A percentile compares a stretch with the other conserved stretches of the same genome.
Conservation (phyloP, 2,888 invertebrate genomes). For the Trachelus stipa region DNA sequence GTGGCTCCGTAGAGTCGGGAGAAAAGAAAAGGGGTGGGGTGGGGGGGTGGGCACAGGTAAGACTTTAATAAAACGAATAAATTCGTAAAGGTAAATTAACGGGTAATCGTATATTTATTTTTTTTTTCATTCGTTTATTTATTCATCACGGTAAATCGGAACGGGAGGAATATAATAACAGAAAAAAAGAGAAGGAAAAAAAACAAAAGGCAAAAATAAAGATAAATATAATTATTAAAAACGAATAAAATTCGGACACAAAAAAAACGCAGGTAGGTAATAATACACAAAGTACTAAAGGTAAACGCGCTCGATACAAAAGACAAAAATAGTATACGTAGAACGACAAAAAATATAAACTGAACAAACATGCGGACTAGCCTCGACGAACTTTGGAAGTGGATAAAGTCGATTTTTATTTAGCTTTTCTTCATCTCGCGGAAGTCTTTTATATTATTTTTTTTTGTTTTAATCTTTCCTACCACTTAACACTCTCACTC, state of each 20-base stretch:
- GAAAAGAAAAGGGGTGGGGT: neutral
- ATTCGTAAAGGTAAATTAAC: neutral
- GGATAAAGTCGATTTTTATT: neutral
- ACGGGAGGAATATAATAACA: neutral
- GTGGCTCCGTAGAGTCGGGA: neutral
- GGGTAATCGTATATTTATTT: neutral
- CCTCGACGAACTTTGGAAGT: slow-evolving; percentile 59
- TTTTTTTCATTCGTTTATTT: neutral
- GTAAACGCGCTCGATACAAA: neutral
- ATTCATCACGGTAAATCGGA: neutral
- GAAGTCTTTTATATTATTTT: neutral
- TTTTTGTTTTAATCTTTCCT: neutral
- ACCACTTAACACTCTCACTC: neutral
- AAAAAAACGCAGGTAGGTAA: neutral
- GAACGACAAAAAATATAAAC: slow-evolving; percentile 10
- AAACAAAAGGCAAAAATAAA: slow-evolving; percentile 5
- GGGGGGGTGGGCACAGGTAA: neutral
- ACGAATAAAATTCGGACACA: neutral
- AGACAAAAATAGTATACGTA: neutral
- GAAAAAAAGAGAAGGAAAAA: slow-evolving; percentile 14
- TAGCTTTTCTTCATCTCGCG: neutral
- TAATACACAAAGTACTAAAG: neutral
- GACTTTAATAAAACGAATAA: neutral
- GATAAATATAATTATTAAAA: slow-evolving; percentile 8
- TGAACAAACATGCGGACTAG: slow-evolving; percentile 50